Conservation (phyloP, 64 coral and sea anemone species). For the Actinia equina region DNA sequence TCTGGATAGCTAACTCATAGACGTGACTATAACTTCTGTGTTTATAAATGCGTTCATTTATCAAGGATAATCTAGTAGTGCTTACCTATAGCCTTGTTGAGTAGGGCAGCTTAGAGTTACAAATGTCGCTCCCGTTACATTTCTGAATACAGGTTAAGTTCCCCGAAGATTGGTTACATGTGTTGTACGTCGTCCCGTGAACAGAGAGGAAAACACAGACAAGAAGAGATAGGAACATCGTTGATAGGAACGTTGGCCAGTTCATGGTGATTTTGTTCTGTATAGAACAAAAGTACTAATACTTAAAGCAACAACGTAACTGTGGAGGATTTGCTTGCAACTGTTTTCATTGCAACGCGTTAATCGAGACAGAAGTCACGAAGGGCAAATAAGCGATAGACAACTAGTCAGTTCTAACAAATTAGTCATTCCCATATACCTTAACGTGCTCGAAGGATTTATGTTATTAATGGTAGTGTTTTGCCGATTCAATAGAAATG, state of each 20-base stretch:
- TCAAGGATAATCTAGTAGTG: neutral
- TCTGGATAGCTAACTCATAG: no score
- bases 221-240: neutral
- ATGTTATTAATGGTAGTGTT: no score
- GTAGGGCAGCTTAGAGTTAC: slow-evolving; percentile 20
- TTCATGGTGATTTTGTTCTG: neutral
- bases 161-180: neutral
- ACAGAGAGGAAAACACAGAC: neutral
- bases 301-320: neutral
- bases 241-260: neutral
- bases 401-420: no score
- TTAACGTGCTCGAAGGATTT: no score
- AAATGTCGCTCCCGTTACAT: slow-evolving; percentile 2
- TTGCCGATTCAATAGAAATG: no score
- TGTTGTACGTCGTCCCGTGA: neutral
- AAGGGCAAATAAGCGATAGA: no score
- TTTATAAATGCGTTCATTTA: no score
- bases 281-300: neutral
- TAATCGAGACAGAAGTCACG: no score
- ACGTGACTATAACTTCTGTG: neutral
- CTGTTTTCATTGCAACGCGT: no score
- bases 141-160: slow-evolving; percentile 6
- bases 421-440: no score
- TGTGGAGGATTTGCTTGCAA: no score
- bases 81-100: slow-evolving; percentile 1